Conservation (phyloP, 2,888 invertebrate genomes). For the Bhutanitis thaidina region DNA sequence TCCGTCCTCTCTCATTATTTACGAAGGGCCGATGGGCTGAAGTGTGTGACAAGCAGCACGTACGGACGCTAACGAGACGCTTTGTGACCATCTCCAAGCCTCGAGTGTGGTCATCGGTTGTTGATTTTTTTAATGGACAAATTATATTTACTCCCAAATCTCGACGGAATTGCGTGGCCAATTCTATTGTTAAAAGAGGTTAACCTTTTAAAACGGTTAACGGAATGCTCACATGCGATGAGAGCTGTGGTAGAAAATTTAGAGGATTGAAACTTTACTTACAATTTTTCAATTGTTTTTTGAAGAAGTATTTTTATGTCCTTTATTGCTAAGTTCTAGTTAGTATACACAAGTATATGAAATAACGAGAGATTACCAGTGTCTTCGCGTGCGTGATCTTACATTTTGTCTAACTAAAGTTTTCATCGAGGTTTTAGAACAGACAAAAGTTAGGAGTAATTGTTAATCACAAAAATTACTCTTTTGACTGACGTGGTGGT, state of each 20-base stretch:
- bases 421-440: too few species aligned
- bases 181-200: slow-evolving; percentile 47
- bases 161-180: slow-evolving; percentile 46
- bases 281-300: slow-evolving; percentile 13
- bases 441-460: too few species aligned
- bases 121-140: slow-evolving; percentile 78
- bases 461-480: too few species aligned
- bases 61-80: slow-evolving; percentile 77
- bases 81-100: slow-evolving; percentile 72
- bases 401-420: too few species aligned
- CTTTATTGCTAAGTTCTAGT: too few species aligned
- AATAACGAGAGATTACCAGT: too few species aligned
- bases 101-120: slow-evolving; percentile 70
- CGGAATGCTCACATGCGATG: slow-evolving; percentile 47
- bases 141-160: slow-evolving; percentile 66
- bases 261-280: too few species aligned
- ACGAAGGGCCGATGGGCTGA: slow-evolving; percentile 76
- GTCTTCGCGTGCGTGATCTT: too few species aligned
- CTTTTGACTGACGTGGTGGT: too few species aligned
- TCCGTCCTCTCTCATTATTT: slow-evolving; percentile 72
- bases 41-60: slow-evolving; percentile 78
- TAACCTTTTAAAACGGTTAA: slow-evolving; percentile 59
- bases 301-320: too few species aligned
- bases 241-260: slow-evolving; percentile 41
- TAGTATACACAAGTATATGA: too few species aligned